phyloP scores from a whole-genome alignment of 1,140 invertebrate species.

The Diabrotica virgifera region DNA sequence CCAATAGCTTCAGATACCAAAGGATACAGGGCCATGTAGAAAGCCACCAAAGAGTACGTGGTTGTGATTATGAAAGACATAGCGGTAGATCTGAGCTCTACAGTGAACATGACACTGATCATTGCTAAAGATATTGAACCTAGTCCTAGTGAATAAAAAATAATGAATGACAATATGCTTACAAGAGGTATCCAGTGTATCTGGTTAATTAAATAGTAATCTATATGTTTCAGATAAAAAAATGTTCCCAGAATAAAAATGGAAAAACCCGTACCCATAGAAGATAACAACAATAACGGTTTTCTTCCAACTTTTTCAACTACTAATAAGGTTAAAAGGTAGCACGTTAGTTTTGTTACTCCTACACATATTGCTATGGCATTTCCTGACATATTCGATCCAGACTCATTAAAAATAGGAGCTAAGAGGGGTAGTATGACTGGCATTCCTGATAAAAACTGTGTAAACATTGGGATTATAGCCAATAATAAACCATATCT shows the following conservation, averaged over 20 bases:
- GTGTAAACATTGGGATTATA: neutral
- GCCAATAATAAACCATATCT: neutral
- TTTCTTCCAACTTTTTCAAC: conserved; percentile 10
- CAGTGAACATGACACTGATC: conserved; percentile 77
- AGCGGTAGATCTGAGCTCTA: conserved; percentile 70
- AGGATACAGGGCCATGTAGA: conserved; percentile 73
- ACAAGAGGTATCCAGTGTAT: conserved; percentile 41
- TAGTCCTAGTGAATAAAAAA: conserved; percentile 55
- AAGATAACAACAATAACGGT: neutral
- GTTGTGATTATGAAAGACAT: conserved; percentile 65
- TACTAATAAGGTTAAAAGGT: neutral
- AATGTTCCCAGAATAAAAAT: neutral
- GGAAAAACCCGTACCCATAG: neutral
- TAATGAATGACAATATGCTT: conserved; percentile 36
- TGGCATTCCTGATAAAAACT: neutral
- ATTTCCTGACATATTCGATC: neutral
- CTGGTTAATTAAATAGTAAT: neutral
- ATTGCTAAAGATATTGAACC: conserved; percentile 82
- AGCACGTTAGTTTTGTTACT: neutral
- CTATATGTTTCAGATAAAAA: conserved; percentile 8
- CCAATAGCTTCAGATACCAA: conserved; percentile 59
- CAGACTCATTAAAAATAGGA: neutral
- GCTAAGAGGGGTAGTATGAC: neutral
- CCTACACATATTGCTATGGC: neutral
- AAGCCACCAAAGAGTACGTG: conserved; percentile 73